These are phyloP conservation scores for Xestia sexstrigata DNA, from an alignment of 2,888 invertebrate species.

Conservation along the genomic window DNA sequence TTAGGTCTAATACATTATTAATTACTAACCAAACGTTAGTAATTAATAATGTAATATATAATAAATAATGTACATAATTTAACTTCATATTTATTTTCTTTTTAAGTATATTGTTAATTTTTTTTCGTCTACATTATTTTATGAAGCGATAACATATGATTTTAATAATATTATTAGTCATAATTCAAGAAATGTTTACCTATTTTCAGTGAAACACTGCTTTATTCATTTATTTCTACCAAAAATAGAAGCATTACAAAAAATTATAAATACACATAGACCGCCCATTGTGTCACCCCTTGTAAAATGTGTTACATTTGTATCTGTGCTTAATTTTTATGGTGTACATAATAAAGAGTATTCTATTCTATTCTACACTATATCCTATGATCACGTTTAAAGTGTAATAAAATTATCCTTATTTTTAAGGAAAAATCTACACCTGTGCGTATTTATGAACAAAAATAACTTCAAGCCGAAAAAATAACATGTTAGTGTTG, in stretches of 20 bases:
- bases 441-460: neutral
- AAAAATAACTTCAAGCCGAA: too few species aligned
- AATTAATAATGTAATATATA: too few species aligned
- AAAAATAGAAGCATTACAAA: neutral
- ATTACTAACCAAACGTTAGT: too few species aligned
- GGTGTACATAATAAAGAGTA: too few species aligned
- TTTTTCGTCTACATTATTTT: neutral
- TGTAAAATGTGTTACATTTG: too few species aligned
- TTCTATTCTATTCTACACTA: too few species aligned
- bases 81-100: too few species aligned
- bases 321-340: too few species aligned
- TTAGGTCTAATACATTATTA: too few species aligned
- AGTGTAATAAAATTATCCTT: neutral
- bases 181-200: neutral
- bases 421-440: neutral
- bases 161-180: neutral
- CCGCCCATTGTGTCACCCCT: too few species aligned
- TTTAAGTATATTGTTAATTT: too few species aligned
- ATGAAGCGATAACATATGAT: neutral
- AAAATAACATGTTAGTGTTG: neutral
- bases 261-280: neutral
- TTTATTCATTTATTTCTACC: neutral
- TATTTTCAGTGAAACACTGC: neutral
- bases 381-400: neutral
- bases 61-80: too few species aligned